Evolutionary conservation across 2,888 invertebrate genomes (phyloP).

Genomic region (Cantharis flavilabris): DNA sequence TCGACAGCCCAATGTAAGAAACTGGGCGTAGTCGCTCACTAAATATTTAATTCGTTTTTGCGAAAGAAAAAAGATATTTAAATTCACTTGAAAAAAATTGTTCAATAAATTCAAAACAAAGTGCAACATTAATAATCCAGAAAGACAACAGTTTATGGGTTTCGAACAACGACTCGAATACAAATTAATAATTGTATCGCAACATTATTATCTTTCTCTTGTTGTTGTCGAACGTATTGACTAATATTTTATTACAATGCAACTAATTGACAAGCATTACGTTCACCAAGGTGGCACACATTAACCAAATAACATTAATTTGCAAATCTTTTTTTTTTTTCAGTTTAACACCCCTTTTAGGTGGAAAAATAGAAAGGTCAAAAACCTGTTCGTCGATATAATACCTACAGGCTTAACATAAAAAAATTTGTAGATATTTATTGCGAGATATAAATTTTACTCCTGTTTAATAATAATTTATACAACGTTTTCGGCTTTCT

Average conservation of each 20-base stretch:
- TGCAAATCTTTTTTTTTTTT: neutral
- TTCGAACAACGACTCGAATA: conserved; percentile 23
- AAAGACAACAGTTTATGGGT: conserved; percentile 23
- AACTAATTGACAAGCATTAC: conserved; percentile 27
- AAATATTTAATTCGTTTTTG: neutral
- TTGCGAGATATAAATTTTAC: neutral
- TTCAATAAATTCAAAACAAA: conserved; percentile 12
- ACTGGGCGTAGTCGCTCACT: conserved; percentile 3
- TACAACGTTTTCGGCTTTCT: neutral
- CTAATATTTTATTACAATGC: conserved; percentile 26
- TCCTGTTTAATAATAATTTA: neutral
- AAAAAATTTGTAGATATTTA: neutral
- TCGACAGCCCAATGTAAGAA: neutral
- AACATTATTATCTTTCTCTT: conserved; percentile 26
- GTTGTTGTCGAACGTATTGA: conserved; percentile 27
- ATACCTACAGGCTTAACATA: too few relatives aligned
- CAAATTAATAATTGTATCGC: conserved; percentile 25
- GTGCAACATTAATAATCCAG: conserved; percentile 26
- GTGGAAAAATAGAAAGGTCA: neutral
- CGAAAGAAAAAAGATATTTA: neutral
- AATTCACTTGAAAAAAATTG: neutral
- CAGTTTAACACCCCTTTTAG: too few relatives aligned
- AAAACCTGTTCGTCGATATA: neutral
- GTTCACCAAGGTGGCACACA: conserved; percentile 23
- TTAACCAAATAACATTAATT: conserved; percentile 4